A percentile compares a stretch with the other conserved stretches of the same genome.
Conservation (phyloP, 2,888 invertebrate genomes). For the Tigriopus californicus region DNA sequence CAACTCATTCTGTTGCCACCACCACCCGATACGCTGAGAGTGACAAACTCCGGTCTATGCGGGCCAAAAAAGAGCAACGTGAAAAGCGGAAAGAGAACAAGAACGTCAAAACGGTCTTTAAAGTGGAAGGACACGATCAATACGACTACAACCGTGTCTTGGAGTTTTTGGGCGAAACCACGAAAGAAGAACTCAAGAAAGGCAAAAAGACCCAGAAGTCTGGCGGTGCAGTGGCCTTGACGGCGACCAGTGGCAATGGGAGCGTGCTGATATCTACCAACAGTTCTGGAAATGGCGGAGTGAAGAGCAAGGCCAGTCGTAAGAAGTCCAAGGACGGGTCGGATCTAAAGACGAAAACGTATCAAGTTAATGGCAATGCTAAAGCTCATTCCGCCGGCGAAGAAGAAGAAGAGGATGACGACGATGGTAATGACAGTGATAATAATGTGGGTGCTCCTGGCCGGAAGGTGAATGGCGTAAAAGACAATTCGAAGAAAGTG, state of each 20-base stretch:
- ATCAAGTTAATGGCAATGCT: not conserved
- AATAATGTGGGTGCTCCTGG: not conserved
- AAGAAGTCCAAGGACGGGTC: not conserved
- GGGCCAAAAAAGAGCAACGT: not conserved
- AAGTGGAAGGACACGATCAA: not conserved
- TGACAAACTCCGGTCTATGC: not conserved
- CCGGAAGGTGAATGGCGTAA: not conserved
- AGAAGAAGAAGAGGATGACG: not conserved
- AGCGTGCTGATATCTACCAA: not conserved
- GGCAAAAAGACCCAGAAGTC: not conserved
- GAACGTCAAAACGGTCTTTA: not conserved
- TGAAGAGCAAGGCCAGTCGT: not conserved
- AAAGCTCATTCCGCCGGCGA: not conserved
- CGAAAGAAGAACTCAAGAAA: not conserved
- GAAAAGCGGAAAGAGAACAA: not conserved
- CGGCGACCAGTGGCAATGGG: too few relatives aligned
- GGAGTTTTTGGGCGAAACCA: not conserved
- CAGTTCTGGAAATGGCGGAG: not conserved
- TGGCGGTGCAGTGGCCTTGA: not conserved
- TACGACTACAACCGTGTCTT: not conserved
- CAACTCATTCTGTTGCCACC: too few relatives aligned
- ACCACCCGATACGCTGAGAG: too few relatives aligned
- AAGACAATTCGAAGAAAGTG: not conserved
- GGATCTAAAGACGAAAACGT: not conserved
- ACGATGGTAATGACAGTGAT: not conserved